Conservation (phyloP, 2,113 vertebrate species). For the Heloderma charlesbogerti region DNA sequence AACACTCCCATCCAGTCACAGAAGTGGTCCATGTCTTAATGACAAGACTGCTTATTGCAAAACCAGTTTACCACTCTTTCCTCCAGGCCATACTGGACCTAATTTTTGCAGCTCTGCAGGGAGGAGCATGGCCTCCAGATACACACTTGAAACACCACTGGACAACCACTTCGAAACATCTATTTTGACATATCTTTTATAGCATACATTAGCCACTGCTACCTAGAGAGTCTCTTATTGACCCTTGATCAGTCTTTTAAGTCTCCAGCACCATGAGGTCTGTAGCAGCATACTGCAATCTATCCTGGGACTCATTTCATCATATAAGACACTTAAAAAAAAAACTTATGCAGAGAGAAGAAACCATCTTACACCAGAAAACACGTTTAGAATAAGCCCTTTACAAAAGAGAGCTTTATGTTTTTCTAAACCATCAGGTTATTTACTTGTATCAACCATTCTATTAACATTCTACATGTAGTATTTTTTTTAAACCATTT, state of each 20-base stretch:
- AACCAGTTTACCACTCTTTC: constrained; percentile 13
- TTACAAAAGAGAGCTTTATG: constrained; percentile 9
- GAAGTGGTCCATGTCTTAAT: constrained; percentile 26
- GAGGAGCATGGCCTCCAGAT: constrained; percentile 27
- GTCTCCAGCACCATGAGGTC: constrained; percentile 6
- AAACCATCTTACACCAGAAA: constrained; percentile 8
- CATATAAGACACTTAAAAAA: background rate
- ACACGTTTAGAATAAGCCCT: constrained; percentile 28
- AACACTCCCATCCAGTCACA: constrained; percentile 12
- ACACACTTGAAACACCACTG: background rate
- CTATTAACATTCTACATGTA: constrained; percentile 4
- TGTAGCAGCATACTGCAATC: constrained; percentile 2
- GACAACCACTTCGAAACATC: constrained; percentile 1
- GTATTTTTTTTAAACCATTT: background rate
- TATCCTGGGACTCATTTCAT: constrained; percentile 4
- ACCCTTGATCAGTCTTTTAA: constrained; percentile 3
- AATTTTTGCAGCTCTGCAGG: constrained; percentile 21
- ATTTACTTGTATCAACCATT: constrained; percentile 25
- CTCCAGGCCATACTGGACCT: background rate
- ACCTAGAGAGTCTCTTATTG: constrained; percentile 22
- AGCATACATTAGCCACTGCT: constrained; percentile 16
- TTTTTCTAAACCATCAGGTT: constrained; percentile 24
- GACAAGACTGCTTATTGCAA: constrained; percentile 17
- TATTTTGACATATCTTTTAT: background rate
- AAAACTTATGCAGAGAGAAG: background rate